phyloP scores from a whole-genome alignment of 1,140 invertebrate species.

The Zaprionus africanus region DNA sequence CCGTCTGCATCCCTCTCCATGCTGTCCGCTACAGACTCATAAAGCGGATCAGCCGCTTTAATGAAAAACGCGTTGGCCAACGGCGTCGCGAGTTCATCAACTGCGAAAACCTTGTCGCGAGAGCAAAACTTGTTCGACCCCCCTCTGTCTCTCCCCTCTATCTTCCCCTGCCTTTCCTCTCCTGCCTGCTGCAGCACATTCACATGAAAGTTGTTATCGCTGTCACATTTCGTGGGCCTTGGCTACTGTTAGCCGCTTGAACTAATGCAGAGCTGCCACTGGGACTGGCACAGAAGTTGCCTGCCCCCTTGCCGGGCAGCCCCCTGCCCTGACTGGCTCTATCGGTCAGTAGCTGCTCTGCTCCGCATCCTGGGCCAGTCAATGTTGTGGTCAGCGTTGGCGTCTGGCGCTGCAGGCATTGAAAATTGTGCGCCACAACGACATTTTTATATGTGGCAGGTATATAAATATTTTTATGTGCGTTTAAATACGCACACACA shows the following conservation, averaged over 20 bases:
- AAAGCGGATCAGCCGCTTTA: conserved; percentile 77
- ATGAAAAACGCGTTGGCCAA: conserved; percentile 74
- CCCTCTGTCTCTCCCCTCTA: not conserved
- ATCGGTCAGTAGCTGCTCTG: conserved; percentile 60
- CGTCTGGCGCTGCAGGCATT: conserved; percentile 28
- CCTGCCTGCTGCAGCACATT: conserved; percentile 13
- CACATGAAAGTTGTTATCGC: conserved; percentile 72
- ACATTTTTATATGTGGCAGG: conserved; percentile 25
- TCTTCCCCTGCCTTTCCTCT: not conserved
- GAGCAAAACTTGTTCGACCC: conserved; percentile 59
- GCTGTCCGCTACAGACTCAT: not conserved
- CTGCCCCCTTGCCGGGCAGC: too few species aligned
- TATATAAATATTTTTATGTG: conserved; percentile 19
- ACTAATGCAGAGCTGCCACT: conserved; percentile 26
- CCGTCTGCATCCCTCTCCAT: not conserved
- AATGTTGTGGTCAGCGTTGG: not conserved
- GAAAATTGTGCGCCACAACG: conserved; percentile 28
- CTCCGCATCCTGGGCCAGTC: not conserved
- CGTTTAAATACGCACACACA: not conserved
- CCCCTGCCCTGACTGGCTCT: conserved; percentile 17
- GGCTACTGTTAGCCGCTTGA: conserved; percentile 53
- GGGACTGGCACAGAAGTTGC: conserved; percentile 12
- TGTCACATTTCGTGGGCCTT: conserved; percentile 60
- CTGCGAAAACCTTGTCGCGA: conserved; percentile 74
- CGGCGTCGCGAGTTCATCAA: conserved; percentile 64